Percentiles rank a stretch among this genome's conserved stretches.
Conservation (phyloP, 2,888 invertebrate species). For the Epinotia brunnichana region DNA sequence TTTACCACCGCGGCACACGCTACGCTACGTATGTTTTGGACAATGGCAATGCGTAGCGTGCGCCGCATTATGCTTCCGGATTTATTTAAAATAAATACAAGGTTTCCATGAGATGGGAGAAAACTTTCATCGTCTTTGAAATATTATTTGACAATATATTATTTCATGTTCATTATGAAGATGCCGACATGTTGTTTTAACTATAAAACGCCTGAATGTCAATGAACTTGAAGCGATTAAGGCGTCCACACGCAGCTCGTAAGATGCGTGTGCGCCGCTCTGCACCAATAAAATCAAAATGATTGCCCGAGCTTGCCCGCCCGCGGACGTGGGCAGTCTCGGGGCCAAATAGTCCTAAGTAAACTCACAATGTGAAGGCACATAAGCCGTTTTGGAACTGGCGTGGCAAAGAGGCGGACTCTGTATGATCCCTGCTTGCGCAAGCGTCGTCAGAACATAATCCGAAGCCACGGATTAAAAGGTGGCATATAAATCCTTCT, state of each 20-base stretch:
- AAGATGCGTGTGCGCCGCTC: constrained; percentile 40
- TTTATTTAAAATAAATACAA: too few species aligned
- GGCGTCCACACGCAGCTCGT: constrained; percentile 41
- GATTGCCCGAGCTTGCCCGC: constrained; percentile 42
- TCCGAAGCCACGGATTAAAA: constrained; percentile 16
- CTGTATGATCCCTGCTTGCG: constrained; percentile 36
- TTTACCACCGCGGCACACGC: not conserved
- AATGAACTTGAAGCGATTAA: constrained; percentile 45
- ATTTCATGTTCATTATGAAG: not conserved
- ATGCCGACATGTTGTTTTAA: constrained; percentile 37
- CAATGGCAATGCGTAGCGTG: not conserved
- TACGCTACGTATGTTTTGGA: not conserved
- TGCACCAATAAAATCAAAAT: constrained; percentile 48
- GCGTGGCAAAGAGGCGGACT: constrained; percentile 30
- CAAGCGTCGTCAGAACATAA: constrained; percentile 31
- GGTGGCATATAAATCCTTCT: not conserved
- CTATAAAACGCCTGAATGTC: constrained; percentile 35
- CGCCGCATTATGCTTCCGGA: not conserved
- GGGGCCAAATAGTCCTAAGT: not conserved
- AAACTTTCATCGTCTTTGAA: not conserved
- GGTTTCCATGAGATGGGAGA: too few species aligned
- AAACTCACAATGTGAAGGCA: not conserved
- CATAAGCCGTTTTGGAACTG: constrained; percentile 10
- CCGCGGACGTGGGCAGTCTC: constrained; percentile 1
- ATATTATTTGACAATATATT: not conserved